These are phyloP conservation scores for Labrus mixtus DNA, from an alignment of 2,113 vertebrate genomes.

Conservation along the genomic window DNA sequence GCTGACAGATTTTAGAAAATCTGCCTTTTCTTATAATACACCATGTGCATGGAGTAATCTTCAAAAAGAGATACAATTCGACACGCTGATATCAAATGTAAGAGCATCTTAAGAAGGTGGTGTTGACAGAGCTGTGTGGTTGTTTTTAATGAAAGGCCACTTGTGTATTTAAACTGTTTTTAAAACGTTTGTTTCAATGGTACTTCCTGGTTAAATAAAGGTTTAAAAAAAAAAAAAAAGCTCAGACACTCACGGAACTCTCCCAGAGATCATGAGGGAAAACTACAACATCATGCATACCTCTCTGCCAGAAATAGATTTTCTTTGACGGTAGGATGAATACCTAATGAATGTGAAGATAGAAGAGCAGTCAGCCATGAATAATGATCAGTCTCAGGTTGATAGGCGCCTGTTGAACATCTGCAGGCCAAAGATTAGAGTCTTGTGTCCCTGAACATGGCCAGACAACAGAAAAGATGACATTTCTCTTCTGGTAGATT, in stretches of 20 bases:
- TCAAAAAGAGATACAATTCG: no score
- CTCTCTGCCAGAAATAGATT: slow-evolving; percentile 72
- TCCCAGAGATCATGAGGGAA: slow-evolving; percentile 48
- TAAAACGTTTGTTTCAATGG: no score
- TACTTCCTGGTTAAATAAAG: no score
- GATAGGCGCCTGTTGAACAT: slow-evolving; percentile 73
- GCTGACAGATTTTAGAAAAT: no score
- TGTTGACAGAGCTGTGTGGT: no score
- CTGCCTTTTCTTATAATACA: no score
- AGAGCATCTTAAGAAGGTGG: no score
- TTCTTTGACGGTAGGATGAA: slow-evolving; percentile 71
- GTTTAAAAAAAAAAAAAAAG: no score
- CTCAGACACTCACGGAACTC: slow-evolving; percentile 56
- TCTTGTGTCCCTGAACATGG: slow-evolving; percentile 23
- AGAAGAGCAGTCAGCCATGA: slow-evolving; percentile 62
- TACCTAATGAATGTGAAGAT: slow-evolving; percentile 76
- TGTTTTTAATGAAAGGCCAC: no score
- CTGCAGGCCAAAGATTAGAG: slow-evolving; percentile 59
- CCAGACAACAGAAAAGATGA: neutral
- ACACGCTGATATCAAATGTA: no score
- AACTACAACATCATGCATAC: slow-evolving; percentile 72
- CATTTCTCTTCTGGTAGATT: slow-evolving; percentile 24
- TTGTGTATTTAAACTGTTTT: no score
- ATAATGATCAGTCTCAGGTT: slow-evolving; percentile 70
- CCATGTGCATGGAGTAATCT: no score